A percentile compares a stretch with the other conserved stretches of the same genome.
Conservation (phyloP, 1,140 invertebrate genomes). For the Magallana ariakensis region DNA sequence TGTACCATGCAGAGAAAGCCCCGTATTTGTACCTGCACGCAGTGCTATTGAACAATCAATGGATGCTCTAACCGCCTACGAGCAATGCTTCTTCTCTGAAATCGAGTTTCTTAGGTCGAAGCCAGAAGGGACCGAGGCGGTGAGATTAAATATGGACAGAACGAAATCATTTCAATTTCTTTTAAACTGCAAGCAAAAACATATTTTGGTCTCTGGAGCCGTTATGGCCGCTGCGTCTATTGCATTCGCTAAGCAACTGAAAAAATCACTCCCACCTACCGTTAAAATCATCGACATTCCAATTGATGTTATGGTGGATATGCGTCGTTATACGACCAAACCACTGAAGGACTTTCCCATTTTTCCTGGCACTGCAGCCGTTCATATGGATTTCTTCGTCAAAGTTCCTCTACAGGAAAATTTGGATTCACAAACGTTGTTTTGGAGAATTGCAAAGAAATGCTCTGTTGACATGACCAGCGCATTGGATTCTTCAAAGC, state of each 20-base stretch:
- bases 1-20: not conserved
- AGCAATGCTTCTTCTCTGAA: constrained; percentile 7
- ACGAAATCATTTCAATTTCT: constrained; percentile 12
- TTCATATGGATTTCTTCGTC: constrained; percentile 35
- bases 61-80: constrained; percentile 29
- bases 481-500: constrained; percentile 30
- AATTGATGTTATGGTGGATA: constrained; percentile 47
- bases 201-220: constrained; percentile 29
- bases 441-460: constrained; percentile 42
- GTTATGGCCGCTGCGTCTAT: constrained; percentile 26
- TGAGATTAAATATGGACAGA: not conserved
- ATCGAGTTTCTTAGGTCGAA: constrained; percentile 9
- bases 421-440: not conserved
- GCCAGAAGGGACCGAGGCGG: not conserved
- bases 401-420: constrained; percentile 19
- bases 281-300: constrained; percentile 36
- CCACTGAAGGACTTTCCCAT: not conserved
- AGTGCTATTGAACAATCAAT: too few species aligned
- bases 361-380: constrained; percentile 46
- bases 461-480: not conserved
- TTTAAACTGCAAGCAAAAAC: constrained; percentile 20
- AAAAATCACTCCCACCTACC: not conserved
- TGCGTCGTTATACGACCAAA: constrained; percentile 29
- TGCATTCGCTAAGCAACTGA: not conserved
- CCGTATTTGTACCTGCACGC: not conserved